These are phyloP conservation scores for Coelopa frigida DNA, from an alignment of 1,140 invertebrate genomes.

Conservation along the genomic window DNA sequence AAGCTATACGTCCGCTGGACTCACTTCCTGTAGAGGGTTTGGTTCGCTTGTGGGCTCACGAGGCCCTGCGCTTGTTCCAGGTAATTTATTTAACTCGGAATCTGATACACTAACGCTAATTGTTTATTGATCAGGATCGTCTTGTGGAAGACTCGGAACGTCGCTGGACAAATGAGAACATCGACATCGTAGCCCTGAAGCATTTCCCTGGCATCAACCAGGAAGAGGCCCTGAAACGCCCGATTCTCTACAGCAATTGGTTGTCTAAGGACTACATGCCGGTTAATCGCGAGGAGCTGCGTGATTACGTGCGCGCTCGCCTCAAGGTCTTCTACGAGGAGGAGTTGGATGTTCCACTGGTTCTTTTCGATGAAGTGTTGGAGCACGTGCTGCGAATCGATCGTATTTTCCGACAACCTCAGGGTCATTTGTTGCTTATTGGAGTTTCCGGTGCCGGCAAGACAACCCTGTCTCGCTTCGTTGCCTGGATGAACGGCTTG, in stretches of 20 bases:
- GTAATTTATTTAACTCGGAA: conserved; percentile 14
- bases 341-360: conserved; percentile 95
- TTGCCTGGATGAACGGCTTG: conserved; percentile 99
- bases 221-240: conserved; percentile 77
- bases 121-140: conserved; percentile 50
- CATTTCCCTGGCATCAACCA: conserved; percentile 90
- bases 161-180: conserved; percentile 97
- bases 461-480: conserved; percentile 96
- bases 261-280: conserved; percentile 97
- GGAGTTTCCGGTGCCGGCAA: conserved; percentile 97
- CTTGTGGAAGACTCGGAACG: conserved; percentile 92
- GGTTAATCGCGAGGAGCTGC: conserved; percentile 87
- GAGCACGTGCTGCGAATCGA: conserved; percentile 98
- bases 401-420: conserved; percentile 97
- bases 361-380: conserved; percentile 97
- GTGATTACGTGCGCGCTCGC: conserved; percentile 94
- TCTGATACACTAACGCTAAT: background rate
- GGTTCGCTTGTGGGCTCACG: conserved; percentile 96
- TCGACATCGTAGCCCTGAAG: conserved; percentile 87
- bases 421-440: conserved; percentile 93
- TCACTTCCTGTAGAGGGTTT: conserved; percentile 85
- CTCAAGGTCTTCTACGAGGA: conserved; percentile 99
- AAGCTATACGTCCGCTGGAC: conserved; percentile 93
- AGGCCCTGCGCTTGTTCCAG: conserved; percentile 96
- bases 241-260: conserved; percentile 95